Conservation (phyloP, 2,888 invertebrate genomes). For the Sesia bembeciformis region DNA sequence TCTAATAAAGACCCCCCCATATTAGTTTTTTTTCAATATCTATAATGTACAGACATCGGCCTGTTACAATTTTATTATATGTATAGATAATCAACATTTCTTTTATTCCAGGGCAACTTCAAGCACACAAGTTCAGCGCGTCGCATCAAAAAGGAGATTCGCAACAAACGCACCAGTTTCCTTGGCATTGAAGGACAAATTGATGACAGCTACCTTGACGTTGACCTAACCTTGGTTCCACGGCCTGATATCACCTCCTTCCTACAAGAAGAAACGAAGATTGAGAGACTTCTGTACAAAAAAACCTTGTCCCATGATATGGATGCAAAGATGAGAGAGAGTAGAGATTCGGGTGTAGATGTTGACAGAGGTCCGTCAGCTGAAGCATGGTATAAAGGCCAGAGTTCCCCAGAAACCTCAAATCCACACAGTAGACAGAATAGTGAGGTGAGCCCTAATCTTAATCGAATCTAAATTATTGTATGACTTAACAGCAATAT, state of each 20-base stretch:
- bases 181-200: constrained; percentile 86
- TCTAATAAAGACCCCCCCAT: too few relatives aligned
- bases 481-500: too few relatives aligned
- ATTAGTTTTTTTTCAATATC: too few relatives aligned
- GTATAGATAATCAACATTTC: not conserved
- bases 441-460: constrained; percentile 74
- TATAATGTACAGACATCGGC: too few relatives aligned
- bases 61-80: too few relatives aligned
- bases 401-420: constrained; percentile 65
- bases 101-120: constrained; percentile 67
- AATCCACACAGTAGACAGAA: constrained; percentile 86
- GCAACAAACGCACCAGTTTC: constrained; percentile 89
- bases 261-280: constrained; percentile 84
- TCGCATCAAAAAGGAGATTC: constrained; percentile 88
- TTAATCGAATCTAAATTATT: not conserved
- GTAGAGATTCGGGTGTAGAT: constrained; percentile 86
- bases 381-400: constrained; percentile 74
- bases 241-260: constrained; percentile 87
- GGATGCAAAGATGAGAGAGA: constrained; percentile 77
- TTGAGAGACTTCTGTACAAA: constrained; percentile 84
- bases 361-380: constrained; percentile 75
- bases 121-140: constrained; percentile 87
- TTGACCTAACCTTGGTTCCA: constrained; percentile 79
- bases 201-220: constrained; percentile 79
- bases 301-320: constrained; percentile 81